phyloP scores from a whole-genome alignment of 2,113 vertebrate genomes.

The Crocuta crocuta region DNA sequence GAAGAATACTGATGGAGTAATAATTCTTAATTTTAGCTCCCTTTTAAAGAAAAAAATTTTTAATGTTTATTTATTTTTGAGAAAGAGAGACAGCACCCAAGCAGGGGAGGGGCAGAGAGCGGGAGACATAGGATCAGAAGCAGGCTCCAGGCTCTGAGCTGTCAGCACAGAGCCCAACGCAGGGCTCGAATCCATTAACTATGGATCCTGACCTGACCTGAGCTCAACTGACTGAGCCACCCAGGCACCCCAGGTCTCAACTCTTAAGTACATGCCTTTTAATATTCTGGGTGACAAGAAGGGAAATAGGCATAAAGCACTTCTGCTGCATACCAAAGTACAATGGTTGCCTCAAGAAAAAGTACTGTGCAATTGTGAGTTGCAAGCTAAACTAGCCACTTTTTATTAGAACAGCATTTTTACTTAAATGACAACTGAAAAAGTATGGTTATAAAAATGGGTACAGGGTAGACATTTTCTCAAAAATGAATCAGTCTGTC shows the following conservation, averaged over 20 bases:
- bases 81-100: no score
- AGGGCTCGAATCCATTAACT: no score
- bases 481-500: not conserved
- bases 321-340: not conserved
- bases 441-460: not conserved
- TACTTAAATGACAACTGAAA: not conserved
- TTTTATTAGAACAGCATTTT: not conserved
- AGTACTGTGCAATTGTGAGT: not conserved
- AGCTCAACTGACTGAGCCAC: no score
- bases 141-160: no score
- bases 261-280: not conserved
- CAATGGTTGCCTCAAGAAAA: not conserved
- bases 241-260: not conserved
- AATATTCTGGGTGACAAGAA: not conserved
- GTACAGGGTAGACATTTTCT: slow-evolving; percentile 9
- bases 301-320: not conserved
- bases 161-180: no score
- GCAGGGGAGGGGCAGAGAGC: no score
- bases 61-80: no score
- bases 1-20: not conserved
- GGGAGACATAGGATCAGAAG: no score
- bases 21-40: not conserved
- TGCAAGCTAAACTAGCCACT: not conserved
- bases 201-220: no score
- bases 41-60: no score